Evolutionary conservation across 2,113 vertebrate genomes (phyloP).

Genomic region (Psittacara wagleri): DNA sequence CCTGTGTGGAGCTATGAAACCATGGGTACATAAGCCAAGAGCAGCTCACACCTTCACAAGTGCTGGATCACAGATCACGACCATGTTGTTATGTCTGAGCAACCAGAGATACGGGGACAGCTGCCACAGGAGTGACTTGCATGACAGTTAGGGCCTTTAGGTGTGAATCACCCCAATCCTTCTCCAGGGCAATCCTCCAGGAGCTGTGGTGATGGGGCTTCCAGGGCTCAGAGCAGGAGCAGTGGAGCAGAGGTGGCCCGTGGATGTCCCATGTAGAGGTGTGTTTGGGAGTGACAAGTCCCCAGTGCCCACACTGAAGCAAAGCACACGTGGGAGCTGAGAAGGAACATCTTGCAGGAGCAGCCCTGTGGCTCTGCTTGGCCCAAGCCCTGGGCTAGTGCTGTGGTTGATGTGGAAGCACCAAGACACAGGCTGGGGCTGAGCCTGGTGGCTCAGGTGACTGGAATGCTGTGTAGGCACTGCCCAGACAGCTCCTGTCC

Average conservation of each 20-base stretch:
- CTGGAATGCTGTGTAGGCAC: background rate
- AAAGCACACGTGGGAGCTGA: background rate
- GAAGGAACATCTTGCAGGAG: background rate
- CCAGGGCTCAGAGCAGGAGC: background rate
- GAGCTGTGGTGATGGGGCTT: background rate
- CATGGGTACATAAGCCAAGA: background rate
- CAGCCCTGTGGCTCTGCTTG: background rate
- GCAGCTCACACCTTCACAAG: background rate
- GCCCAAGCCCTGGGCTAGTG: background rate
- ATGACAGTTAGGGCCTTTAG: background rate
- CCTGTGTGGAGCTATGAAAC: background rate
- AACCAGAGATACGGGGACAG: background rate
- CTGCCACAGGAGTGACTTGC: background rate
- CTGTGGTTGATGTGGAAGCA: background rate
- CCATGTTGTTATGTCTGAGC: background rate
- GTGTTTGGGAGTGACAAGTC: background rate
- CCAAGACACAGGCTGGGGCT: background rate
- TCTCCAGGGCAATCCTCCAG: background rate
- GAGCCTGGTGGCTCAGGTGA: background rate
- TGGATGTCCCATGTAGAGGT: too few species aligned
- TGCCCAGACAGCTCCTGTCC: background rate
- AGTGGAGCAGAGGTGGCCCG: background rate
- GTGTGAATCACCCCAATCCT: background rate
- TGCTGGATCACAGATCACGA: background rate
- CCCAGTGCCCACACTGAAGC: background rate